Base-by-base conservation (phyloP, 1,140 invertebrate species). In the Hetaerina americana region DNA sequence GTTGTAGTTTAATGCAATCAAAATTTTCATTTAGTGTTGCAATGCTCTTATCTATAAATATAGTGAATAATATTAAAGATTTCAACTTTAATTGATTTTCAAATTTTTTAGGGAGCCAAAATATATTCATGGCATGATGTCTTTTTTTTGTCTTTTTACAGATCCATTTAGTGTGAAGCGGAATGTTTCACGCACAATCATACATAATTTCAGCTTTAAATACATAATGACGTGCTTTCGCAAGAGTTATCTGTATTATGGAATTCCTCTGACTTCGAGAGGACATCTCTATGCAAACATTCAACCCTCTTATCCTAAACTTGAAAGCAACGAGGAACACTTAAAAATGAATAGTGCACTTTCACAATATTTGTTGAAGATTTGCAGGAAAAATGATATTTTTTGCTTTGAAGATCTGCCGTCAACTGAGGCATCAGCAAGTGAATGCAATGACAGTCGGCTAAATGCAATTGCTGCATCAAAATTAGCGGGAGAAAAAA, bases 81-180 rank as follows among this genome's bases (percentile, higher is more conserved):
- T n/a, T n/a, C n/a, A n/a, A n/a, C n/a, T n/a, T n/a, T n/a, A n/a
- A n/a, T n/a, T n/a, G n/a, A n/a, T n/a, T n/a, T n/a, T n/a, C n/a
- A n/a, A n/a, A n/a, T n/a, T n/a, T n/a, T n/a, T n/a, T n/a, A n/a
- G n/a, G n/a, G n/a, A n/a, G n/a, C n/a, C n/a, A n/a, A n/a, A n/a
- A n/a, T n/a, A n/a, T n/a, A n/a, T n/a, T n/a, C n/a, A n/a, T n/a
- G n/a, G n/a, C n/a, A 82, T 73, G 49, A 24, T 70, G 8, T 73
- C 57, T 69, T 8, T 31, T 18, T 66, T 22, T 69, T 57, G 5
- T 31, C 72, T 66, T 72, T 70, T 75, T 77, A 29, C 76, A 85
- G 84, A 85, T 81, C 84, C 84, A 22, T 83, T 82, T 76, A 74
- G 78, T 25, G 75, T 77, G 24, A 83, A 81, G 70, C 77, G 82